Conservation (phyloP, 2,113 vertebrate genomes). For the Embiotoca jacksoni region DNA sequence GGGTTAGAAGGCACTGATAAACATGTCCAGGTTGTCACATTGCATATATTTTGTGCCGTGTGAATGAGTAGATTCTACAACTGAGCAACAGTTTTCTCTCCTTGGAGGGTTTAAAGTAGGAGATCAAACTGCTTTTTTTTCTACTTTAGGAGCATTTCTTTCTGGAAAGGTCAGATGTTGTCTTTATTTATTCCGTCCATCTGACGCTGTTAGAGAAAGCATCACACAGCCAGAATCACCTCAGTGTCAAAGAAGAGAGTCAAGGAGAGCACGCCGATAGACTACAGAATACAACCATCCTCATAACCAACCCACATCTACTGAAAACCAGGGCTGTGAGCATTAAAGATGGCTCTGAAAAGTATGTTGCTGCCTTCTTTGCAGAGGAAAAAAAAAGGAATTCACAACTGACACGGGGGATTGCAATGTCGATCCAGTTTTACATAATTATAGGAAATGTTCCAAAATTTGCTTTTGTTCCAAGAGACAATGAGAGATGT, state of each 20-base stretch:
- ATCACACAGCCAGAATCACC: conserved; percentile 31
- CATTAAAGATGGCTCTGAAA: background rate
- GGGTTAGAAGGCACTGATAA: background rate
- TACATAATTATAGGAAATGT: background rate
- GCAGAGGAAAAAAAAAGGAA: background rate
- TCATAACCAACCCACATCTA: background rate
- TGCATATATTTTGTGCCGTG: background rate
- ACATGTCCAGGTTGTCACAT: background rate
- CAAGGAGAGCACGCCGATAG: conserved; percentile 25
- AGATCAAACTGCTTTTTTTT: conserved; percentile 6
- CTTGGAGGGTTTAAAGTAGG: conserved; percentile 19
- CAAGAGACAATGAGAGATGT: background rate
- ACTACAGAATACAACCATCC: conserved; percentile 24
- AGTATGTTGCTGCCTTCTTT: background rate
- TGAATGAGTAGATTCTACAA: background rate
- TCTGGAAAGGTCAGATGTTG: conserved; percentile 40
- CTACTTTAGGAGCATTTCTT: conserved; percentile 13
- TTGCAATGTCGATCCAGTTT: conserved; percentile 15
- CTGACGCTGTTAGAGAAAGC: conserved; percentile 9
- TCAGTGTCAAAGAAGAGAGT: conserved; percentile 29
- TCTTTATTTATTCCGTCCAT: conserved; percentile 35
- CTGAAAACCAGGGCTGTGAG: background rate
- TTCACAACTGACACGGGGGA: background rate
- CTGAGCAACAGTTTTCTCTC: background rate
- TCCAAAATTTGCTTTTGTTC: background rate